phyloP scores from a whole-genome alignment of 2,797 vertebrate genomes.

The Macropus fuliginosus region DNA sequence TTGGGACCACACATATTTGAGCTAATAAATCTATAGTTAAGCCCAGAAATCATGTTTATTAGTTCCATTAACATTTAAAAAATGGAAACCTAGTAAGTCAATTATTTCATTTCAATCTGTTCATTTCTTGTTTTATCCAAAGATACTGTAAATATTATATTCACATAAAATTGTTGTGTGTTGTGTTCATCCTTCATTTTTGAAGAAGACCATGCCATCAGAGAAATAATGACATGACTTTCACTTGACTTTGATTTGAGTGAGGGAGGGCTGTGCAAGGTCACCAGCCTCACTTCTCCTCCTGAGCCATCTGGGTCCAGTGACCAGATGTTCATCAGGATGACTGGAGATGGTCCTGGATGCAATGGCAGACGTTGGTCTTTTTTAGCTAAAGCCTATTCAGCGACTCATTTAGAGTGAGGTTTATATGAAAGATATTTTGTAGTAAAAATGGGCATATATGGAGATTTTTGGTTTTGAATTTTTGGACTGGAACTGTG shows the following conservation, averaged over 20 bases:
- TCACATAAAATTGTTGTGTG: neutral
- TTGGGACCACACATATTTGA: neutral
- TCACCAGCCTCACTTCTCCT: no score
- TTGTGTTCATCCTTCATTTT: no score
- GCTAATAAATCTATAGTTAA: neutral
- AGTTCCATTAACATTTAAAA: neutral
- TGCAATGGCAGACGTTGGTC: no score
- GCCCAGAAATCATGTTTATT: neutral
- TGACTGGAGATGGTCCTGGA: no score
- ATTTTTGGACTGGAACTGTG: neutral
- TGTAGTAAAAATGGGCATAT: neutral
- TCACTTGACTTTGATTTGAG: no score
- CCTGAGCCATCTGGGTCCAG: no score
- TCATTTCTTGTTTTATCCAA: neutral
- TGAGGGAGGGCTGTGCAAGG: no score
- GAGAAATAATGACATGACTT: no score
- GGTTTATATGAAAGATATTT: neutral
- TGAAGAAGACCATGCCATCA: no score
- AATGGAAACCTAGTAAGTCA: neutral
- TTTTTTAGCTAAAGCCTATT: no score
- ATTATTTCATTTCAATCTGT: neutral
- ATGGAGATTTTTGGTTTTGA: neutral
- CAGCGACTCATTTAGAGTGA: no score
- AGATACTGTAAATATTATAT: neutral
- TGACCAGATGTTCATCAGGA: no score